phyloP scores from a whole-genome alignment of 2,888 invertebrate species.

The Eumerus sabulonum region DNA sequence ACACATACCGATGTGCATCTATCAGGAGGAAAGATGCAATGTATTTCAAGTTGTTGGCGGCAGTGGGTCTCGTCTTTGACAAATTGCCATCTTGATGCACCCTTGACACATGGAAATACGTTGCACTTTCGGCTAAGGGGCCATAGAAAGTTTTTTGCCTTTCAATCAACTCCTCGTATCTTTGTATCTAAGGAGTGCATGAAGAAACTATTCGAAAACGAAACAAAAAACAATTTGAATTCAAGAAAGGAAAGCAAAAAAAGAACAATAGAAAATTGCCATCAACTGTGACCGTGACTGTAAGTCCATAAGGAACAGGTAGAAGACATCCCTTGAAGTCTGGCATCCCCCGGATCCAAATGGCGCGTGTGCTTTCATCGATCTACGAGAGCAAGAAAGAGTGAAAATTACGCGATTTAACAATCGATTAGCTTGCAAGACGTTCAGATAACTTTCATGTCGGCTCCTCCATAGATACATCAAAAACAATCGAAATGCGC shows the following conservation, averaged over 20 bases:
- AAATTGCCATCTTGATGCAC: slow-evolving; percentile 69
- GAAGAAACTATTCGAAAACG: not conserved
- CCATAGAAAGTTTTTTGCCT: slow-evolving; percentile 56
- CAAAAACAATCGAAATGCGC: slow-evolving; percentile 25
- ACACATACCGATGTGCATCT: too few relatives aligned
- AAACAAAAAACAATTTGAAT: slow-evolving; percentile 32
- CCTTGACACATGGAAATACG: slow-evolving; percentile 67
- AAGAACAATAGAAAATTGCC: slow-evolving; percentile 46
- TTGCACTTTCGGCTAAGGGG: slow-evolving; percentile 57
- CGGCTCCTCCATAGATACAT: slow-evolving; percentile 39
- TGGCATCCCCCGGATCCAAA: slow-evolving; percentile 1
- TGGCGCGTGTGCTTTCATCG: too few relatives aligned
- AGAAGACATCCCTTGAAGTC: slow-evolving; percentile 32
- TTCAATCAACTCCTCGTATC: too few relatives aligned
- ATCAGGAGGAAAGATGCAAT: not conserved
- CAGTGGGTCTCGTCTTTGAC: slow-evolving; percentile 67
- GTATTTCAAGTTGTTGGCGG: slow-evolving; percentile 36
- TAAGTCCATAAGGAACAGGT: not conserved
- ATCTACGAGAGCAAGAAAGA: slow-evolving; percentile 8
- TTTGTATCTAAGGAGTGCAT: too few relatives aligned
- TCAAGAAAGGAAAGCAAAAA: slow-evolving; percentile 5
- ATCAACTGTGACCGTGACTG: not conserved
- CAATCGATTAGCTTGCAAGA: slow-evolving; percentile 50
- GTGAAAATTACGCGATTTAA: slow-evolving; percentile 59
- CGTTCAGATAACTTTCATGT: slow-evolving; percentile 5